Conservation (phyloP, 1,140 invertebrate genomes). For the Coptotermes formosanus region DNA sequence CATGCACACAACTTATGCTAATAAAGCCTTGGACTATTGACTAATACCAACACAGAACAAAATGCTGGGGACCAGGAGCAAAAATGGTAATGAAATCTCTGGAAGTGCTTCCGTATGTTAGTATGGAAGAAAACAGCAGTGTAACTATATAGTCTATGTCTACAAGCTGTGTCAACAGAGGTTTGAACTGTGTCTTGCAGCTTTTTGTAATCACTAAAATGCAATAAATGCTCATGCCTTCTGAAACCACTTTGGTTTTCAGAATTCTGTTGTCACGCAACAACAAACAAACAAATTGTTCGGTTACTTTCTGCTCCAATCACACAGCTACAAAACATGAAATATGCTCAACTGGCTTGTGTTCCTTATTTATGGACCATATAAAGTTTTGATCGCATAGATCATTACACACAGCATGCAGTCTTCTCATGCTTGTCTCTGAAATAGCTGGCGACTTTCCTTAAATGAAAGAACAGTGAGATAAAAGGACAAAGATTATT, state of each 20-base stretch:
- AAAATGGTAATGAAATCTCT: background rate
- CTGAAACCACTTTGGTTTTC: background rate
- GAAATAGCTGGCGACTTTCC: background rate
- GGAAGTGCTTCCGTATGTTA: background rate
- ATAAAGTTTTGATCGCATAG: no score
- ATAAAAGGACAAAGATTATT: background rate
- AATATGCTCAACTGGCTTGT: background rate
- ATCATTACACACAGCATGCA: background rate
- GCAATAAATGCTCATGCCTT: background rate
- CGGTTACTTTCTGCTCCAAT: background rate
- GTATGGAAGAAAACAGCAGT: background rate
- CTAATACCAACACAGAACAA: background rate
- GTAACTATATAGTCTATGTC: background rate
- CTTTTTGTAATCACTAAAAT: background rate
- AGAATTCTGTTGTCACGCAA: background rate
- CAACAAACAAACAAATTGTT: no score
- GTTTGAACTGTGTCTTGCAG: background rate
- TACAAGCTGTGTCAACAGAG: background rate
- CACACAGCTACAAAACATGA: background rate
- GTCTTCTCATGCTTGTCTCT: background rate
- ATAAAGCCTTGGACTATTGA: background rate
- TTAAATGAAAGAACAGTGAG: background rate
- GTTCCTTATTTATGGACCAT: background rate
- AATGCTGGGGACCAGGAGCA: background rate
- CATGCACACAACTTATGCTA: slow-evolving; percentile 5